These are phyloP conservation scores for Pseudomugil tenellus DNA, from an alignment of 2,797 vertebrate species.

Conservation along the genomic window DNA sequence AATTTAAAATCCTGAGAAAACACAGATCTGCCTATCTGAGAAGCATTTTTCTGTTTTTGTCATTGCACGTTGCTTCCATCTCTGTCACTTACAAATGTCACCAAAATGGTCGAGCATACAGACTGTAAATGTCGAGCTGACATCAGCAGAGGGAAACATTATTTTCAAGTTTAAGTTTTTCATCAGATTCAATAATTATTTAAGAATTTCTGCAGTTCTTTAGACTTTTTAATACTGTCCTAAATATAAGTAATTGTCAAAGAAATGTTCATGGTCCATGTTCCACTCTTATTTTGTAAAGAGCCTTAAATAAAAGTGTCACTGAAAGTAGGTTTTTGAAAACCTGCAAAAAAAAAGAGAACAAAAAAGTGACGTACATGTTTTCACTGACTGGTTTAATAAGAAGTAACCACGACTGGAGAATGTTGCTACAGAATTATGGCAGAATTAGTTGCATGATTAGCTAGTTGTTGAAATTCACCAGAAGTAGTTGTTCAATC, in stretches of 20 bases:
- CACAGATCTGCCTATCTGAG: slow-evolving; percentile 39
- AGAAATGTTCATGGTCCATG: background rate
- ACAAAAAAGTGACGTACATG: too few species aligned
- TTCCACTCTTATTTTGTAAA: background rate
- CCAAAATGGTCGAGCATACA: background rate
- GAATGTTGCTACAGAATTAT: too few species aligned
- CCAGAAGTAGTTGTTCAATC: too few species aligned
- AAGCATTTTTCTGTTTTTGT: slow-evolving; percentile 37
- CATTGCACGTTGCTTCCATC: slow-evolving; percentile 13
- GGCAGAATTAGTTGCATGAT: too few species aligned
- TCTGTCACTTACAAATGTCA: slow-evolving; percentile 11
- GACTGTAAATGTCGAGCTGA: background rate
- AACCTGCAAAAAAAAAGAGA: too few species aligned
- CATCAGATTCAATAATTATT: background rate
- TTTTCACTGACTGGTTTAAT: too few species aligned
- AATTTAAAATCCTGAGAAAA: slow-evolving; percentile 65
- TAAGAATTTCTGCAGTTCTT: background rate
- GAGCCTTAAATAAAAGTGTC: background rate
- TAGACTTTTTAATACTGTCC: background rate
- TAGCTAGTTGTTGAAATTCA: too few species aligned
- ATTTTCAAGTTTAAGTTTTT: background rate
- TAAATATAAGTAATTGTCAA: background rate
- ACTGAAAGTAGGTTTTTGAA: background rate
- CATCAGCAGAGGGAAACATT: background rate
- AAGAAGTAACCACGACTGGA: too few species aligned